Percentiles rank a stretch among this genome's conserved stretches.
Conservation (phyloP, 2,113 vertebrate genomes). For the Eolophus roseicapilla region DNA sequence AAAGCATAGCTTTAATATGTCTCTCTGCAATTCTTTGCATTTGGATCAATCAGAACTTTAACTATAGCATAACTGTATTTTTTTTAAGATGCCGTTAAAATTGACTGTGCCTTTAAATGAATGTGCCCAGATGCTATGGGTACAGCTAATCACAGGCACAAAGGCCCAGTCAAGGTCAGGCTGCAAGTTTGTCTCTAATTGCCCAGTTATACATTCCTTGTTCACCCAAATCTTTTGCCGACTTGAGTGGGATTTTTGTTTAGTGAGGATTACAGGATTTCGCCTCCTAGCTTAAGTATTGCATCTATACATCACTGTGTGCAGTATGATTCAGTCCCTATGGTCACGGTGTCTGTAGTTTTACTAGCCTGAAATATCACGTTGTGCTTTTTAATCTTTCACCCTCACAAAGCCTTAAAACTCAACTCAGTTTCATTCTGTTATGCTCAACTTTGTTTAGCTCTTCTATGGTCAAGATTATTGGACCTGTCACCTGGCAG, state of each 20-base stretch:
- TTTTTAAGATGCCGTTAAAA: background rate
- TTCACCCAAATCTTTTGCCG: conserved; percentile 25
- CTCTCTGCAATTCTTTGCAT: background rate
- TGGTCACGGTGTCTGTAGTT: background rate
- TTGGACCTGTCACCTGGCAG: background rate
- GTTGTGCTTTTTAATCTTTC: background rate
- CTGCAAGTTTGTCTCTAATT: conserved; percentile 58
- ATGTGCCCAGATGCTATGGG: conserved; percentile 26
- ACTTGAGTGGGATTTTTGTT: conserved; percentile 66
- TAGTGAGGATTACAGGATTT: conserved; percentile 56
- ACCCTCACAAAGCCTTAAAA: background rate
- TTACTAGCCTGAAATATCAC: background rate
- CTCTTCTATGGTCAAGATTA: background rate
- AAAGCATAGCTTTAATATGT: background rate
- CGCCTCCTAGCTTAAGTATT: background rate
- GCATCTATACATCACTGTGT: background rate
- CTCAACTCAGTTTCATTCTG: background rate
- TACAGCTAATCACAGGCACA: conserved; percentile 58
- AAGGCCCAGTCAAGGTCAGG: conserved; percentile 59
- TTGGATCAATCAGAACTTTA: background rate
- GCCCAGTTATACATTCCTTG: conserved; percentile 56
- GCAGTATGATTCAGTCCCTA: background rate
- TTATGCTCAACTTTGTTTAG: background rate
- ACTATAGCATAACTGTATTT: background rate
- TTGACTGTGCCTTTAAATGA: conserved; percentile 43